Evolutionary conservation across 1,140 invertebrate species (phyloP).

Genomic region (Euglossa dilemma): DNA sequence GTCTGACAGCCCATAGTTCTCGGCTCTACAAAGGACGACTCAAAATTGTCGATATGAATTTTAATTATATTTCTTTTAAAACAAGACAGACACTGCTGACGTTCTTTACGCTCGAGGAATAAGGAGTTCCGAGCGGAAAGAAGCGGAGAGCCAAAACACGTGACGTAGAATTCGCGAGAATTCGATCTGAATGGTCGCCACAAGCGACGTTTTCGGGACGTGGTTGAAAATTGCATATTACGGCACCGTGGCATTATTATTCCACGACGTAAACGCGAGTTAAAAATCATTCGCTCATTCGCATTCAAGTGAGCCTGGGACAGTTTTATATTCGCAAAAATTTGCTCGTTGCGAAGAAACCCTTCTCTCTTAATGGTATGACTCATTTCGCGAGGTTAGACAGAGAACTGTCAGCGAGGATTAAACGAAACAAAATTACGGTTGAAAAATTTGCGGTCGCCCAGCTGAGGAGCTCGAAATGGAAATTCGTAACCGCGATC

Average conservation of each 20-base stretch:
- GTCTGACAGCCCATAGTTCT: background rate
- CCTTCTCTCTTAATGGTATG: background rate
- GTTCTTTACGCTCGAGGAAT: background rate
- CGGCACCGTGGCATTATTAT: background rate
- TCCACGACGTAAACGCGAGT: background rate
- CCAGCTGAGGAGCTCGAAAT: slow-evolving; percentile 22
- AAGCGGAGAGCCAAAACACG: background rate
- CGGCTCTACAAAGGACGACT: too few species aligned
- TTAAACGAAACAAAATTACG: slow-evolving; percentile 6
- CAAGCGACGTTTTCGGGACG: background rate
- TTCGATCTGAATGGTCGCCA: background rate
- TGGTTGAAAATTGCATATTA: background rate
- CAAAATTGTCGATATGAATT: background rate
- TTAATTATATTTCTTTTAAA: too few species aligned
- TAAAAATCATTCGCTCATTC: background rate
- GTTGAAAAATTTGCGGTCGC: slow-evolving; percentile 42
- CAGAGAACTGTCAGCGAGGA: background rate
- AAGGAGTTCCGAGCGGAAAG: background rate
- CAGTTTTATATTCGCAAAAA: background rate
- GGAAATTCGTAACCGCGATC: slow-evolving; percentile 11
- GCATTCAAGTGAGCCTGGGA: background rate
- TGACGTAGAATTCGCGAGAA: background rate
- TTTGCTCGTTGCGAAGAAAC: background rate
- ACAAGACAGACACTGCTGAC: too few species aligned
- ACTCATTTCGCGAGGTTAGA: background rate